Evolutionary conservation across 2,797 vertebrate species (phyloP).

Genomic region (Tiaroga cobitis): DNA sequence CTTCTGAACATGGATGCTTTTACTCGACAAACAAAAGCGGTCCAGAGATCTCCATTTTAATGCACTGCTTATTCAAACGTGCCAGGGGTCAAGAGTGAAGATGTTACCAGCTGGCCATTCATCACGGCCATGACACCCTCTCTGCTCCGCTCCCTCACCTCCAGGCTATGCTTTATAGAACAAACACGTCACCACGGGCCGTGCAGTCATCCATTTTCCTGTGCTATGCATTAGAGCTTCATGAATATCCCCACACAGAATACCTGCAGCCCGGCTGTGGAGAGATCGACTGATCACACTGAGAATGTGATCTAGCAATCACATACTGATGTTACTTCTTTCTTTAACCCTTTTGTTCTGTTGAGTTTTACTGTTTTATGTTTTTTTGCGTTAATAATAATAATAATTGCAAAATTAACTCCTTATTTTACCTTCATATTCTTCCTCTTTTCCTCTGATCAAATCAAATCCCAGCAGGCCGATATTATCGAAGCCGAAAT

Average conservation of each 20-base stretch:
- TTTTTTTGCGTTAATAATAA: neutral
- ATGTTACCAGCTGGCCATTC: slow-evolving; percentile 81
- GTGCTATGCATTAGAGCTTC: slow-evolving; percentile 62
- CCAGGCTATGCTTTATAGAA: slow-evolving; percentile 87
- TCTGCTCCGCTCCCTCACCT: slow-evolving; percentile 75
- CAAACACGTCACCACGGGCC: slow-evolving; percentile 81
- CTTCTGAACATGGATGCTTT: slow-evolving; percentile 48
- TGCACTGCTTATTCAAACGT: slow-evolving; percentile 66
- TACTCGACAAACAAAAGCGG: slow-evolving; percentile 42
- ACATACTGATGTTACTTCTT: neutral
- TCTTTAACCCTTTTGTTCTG: neutral
- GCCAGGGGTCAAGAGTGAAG: slow-evolving; percentile 82
- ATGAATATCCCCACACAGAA: slow-evolving; percentile 57
- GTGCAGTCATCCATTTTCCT: slow-evolving; percentile 80
- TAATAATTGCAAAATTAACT: neutral
- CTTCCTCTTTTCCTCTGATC: neutral
- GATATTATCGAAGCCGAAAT: neutral
- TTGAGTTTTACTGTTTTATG: neutral
- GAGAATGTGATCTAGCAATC: neutral
- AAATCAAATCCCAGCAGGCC: too few species aligned
- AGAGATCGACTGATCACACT: slow-evolving; percentile 21
- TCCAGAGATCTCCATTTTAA: slow-evolving; percentile 60
- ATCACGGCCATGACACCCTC: slow-evolving; percentile 80
- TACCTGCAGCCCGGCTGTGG: slow-evolving; percentile 47
- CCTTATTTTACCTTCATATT: neutral